Percentiles rank a stretch among this genome's conserved stretches.
phyloP scores from a whole-genome alignment of 2,888 invertebrate genomes.

The Epinotia demarniana region DNA sequence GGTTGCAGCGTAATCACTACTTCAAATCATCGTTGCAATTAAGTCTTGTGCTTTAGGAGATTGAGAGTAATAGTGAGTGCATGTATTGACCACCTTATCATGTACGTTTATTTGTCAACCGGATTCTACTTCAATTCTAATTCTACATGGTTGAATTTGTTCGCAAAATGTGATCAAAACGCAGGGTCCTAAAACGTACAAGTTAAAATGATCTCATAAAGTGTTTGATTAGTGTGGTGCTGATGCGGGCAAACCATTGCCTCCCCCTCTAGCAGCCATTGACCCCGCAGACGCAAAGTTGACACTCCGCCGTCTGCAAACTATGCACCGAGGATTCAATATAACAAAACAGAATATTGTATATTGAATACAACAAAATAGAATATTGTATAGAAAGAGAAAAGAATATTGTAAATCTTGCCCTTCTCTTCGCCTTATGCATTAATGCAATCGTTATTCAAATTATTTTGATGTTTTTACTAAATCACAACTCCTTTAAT shows the following conservation, averaged over 20 bases:
- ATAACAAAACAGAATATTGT: constrained; percentile 1
- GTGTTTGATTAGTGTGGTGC: background rate
- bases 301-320: constrained; percentile 6
- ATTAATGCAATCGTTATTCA: background rate
- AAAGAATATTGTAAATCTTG: background rate
- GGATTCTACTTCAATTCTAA: no score
- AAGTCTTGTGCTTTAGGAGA: constrained; percentile 19
- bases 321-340: background rate
- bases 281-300: constrained; percentile 7
- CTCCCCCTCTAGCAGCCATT: constrained; percentile 5
- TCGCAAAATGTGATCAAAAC: no score
- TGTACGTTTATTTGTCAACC: no score
- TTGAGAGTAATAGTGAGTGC: background rate
- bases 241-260: background rate
- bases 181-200: no score
- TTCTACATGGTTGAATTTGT: no score
- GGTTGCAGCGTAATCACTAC: constrained; percentile 42
- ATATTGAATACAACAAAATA: background rate
- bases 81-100: background rate
- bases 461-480: background rate
- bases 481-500: no score
- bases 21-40: constrained; percentile 30
- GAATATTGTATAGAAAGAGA: background rate
- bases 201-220: background rate
- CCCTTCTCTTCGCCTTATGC: background rate